A percentile compares a stretch with the other conserved stretches of the same genome.
phyloP scores from a whole-genome alignment of 2,113 vertebrate species.

The Morone saxatilis region DNA sequence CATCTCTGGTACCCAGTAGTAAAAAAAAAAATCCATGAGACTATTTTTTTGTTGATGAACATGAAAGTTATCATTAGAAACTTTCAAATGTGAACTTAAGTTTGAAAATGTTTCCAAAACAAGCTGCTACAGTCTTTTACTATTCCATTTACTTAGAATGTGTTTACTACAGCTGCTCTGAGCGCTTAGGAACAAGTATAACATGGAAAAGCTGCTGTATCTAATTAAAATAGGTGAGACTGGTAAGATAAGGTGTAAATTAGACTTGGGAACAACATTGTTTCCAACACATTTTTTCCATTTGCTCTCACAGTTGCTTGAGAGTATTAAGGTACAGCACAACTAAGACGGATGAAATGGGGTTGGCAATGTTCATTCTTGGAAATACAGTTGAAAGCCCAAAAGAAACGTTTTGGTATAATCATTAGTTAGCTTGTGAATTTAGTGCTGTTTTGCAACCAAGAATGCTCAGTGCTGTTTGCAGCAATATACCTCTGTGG shows the following conservation, averaged over 20 bases:
- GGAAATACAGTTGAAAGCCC: neutral
- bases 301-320: neutral
- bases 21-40: neutral
- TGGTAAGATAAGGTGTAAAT: neutral
- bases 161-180: neutral
- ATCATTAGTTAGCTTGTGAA: neutral
- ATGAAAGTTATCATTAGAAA: neutral
- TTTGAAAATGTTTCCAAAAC: neutral
- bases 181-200: neutral
- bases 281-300: neutral
- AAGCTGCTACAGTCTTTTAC: neutral
- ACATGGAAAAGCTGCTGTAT: neutral
- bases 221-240: neutral
- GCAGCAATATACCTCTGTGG: constrained; percentile 4
- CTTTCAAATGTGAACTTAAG: neutral
- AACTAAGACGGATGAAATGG: neutral
- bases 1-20: neutral
- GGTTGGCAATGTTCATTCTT: neutral
- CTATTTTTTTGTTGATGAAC: neutral
- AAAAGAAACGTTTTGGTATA: neutral
- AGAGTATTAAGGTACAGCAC: neutral
- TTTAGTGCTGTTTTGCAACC: neutral
- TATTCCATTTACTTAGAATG: neutral
- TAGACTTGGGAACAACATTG: neutral
- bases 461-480: constrained; percentile 28